These are phyloP conservation scores for Sapayoa aenigma DNA, from an alignment of 2,113 vertebrate species.

Conservation along the genomic window DNA sequence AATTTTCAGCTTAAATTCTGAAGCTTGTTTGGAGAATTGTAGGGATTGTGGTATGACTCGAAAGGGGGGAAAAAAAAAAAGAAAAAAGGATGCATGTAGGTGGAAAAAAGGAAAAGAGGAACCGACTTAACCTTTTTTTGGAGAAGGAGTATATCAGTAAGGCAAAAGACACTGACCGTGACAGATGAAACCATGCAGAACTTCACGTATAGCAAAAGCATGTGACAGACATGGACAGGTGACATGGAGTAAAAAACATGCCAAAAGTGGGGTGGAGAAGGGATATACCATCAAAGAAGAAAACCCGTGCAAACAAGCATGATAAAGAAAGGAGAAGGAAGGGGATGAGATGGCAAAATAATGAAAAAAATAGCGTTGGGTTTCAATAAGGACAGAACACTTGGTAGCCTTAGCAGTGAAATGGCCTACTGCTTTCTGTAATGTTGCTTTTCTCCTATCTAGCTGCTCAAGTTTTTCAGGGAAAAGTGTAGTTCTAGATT, in stretches of 20 bases:
- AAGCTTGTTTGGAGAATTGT: background rate
- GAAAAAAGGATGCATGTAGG: background rate
- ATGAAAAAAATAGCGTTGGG: background rate
- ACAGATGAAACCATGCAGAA: background rate
- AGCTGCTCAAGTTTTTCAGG: background rate
- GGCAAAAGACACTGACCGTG: background rate
- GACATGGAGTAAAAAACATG: background rate
- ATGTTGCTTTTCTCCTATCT: background rate
- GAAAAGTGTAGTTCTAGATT: background rate
- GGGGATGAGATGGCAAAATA: background rate
- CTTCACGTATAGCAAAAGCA: background rate
- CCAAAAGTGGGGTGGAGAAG: background rate
- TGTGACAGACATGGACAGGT: background rate
- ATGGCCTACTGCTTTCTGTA: background rate
- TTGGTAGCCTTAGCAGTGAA: background rate
- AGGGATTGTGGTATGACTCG: background rate
- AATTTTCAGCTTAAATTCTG: background rate
- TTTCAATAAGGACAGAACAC: background rate
- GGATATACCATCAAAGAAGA: background rate
- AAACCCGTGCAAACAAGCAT: background rate
- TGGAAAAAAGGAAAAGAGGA: background rate
- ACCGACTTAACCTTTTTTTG: background rate
- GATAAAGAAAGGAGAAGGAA: background rate
- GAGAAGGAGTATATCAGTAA: background rate
- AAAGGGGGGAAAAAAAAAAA: background rate